These are phyloP conservation scores for Hippoglossus hippoglossus DNA, from an alignment of 2,797 vertebrate genomes.

Conservation along the genomic window DNA sequence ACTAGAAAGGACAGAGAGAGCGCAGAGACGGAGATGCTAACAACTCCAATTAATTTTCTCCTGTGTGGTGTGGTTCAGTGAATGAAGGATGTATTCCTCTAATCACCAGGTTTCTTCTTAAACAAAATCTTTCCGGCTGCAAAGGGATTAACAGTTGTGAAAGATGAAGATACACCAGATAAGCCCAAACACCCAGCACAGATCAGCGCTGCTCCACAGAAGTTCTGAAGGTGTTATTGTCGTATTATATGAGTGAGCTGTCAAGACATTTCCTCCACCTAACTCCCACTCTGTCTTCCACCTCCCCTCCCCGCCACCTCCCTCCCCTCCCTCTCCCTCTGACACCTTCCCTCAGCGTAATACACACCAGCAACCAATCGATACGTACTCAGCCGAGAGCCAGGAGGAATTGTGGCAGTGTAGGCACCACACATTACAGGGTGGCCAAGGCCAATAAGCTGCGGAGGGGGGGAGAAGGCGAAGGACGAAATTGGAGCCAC, in stretches of 20 bases:
- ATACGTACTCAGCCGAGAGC: slow-evolving; percentile 80
- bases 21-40: slow-evolving; percentile 11
- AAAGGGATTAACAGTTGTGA: slow-evolving; percentile 1
- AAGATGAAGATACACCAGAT: slow-evolving; percentile 14
- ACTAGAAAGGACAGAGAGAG: background rate
- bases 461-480: slow-evolving; percentile 57
- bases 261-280: slow-evolving; percentile 74
- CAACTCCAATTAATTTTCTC: slow-evolving; percentile 4
- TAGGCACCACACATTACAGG: slow-evolving; percentile 81
- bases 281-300: slow-evolving; percentile 64
- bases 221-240: slow-evolving; percentile 65
- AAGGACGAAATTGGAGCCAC: slow-evolving; percentile 58
- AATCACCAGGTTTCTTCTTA: slow-evolving; percentile 9
- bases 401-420: slow-evolving; percentile 84
- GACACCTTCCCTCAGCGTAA: slow-evolving; percentile 79
- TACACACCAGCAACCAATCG: slow-evolving; percentile 83
- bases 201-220: slow-evolving; percentile 27
- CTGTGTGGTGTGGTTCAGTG: background rate
- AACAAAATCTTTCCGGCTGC: slow-evolving; percentile 3
- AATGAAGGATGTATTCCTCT: background rate
- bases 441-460: slow-evolving; percentile 82
- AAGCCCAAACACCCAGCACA: slow-evolving; percentile 14
- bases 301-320: slow-evolving; percentile 36
- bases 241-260: slow-evolving; percentile 73
- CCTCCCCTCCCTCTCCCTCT: slow-evolving; percentile 43